A percentile compares a stretch with the other conserved stretches of the same genome.
Evolutionary conservation across 2,888 invertebrate genomes (phyloP).

Genomic region (Troilus luridus): DNA sequence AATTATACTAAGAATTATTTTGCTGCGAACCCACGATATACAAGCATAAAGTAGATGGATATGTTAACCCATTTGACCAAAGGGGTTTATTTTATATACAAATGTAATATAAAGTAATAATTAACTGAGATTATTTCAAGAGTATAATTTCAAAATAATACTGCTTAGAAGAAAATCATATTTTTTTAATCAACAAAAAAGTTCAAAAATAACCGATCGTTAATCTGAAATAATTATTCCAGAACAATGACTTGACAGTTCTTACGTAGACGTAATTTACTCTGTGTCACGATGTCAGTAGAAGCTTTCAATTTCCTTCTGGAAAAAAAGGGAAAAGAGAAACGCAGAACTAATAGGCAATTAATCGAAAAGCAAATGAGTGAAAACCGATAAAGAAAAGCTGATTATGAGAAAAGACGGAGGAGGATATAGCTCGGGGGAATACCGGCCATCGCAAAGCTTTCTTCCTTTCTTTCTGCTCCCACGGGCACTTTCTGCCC

Average conservation of each 20-base stretch:
- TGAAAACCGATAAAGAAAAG: background rate
- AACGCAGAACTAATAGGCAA: constrained; percentile 7
- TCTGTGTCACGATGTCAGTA: background rate
- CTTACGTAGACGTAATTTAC: background rate
- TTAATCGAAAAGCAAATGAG: background rate
- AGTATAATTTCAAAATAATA: no score
- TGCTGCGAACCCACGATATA: no score
- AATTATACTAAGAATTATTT: no score
- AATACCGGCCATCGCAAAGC: background rate
- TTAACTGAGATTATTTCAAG: no score
- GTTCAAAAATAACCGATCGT: background rate
- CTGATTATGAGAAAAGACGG: background rate
- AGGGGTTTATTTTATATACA: no score
- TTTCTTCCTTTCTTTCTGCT: background rate
- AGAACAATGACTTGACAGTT: background rate
- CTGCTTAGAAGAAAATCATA: no score
- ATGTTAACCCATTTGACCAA: no score
- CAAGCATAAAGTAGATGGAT: no score
- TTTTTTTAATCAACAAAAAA: no score
- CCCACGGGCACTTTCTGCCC: background rate
- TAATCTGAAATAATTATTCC: background rate
- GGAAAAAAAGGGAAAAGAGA: background rate
- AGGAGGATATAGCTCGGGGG: background rate
- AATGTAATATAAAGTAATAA: no score
- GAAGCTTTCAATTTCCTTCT: background rate